These are phyloP conservation scores for Platycheirus albimanus DNA, from an alignment of 2,888 invertebrate genomes.

Conservation along the genomic window DNA sequence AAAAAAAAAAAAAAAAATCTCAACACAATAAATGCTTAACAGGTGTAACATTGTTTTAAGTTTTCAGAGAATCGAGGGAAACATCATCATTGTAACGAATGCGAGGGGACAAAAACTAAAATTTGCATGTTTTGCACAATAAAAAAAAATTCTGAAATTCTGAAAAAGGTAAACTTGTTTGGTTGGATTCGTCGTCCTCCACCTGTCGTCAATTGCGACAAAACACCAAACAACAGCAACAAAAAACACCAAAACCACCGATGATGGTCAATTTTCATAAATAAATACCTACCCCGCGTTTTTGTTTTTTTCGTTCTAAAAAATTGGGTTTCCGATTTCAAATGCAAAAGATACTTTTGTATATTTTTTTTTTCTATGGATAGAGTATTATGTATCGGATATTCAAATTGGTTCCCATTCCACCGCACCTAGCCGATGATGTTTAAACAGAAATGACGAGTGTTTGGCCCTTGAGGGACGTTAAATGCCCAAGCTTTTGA, in stretches of 20 bases:
- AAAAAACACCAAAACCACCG: slow-evolving; percentile 33
- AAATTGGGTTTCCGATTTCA: slow-evolving; percentile 64
- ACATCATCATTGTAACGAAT: neutral
- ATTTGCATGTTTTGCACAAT: slow-evolving; percentile 44
- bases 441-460: slow-evolving; percentile 22
- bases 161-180: slow-evolving; percentile 42
- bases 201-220: slow-evolving; percentile 22
- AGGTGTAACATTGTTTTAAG: slow-evolving; percentile 64
- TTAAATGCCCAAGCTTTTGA: slow-evolving; percentile 49
- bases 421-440: no score
- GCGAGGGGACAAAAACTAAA: neutral
- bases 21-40: slow-evolving; percentile 62
- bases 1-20: slow-evolving; percentile 21
- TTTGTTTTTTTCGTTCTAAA: slow-evolving; percentile 16
- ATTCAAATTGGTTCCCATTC: slow-evolving; percentile 40
- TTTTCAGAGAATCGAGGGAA: slow-evolving; percentile 29
- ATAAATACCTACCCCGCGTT: slow-evolving; percentile 58
- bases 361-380: slow-evolving; percentile 31
- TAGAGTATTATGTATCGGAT: slow-evolving; percentile 11
- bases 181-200: slow-evolving; percentile 28
- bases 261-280: slow-evolving; percentile 69
- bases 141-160: neutral
- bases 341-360: slow-evolving; percentile 58
- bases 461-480: slow-evolving; percentile 19
- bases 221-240: neutral